Percentiles rank a stretch among this genome's conserved stretches.
Conservation (phyloP, 2,113 vertebrate genomes). For the Jaculus jaculus region DNA sequence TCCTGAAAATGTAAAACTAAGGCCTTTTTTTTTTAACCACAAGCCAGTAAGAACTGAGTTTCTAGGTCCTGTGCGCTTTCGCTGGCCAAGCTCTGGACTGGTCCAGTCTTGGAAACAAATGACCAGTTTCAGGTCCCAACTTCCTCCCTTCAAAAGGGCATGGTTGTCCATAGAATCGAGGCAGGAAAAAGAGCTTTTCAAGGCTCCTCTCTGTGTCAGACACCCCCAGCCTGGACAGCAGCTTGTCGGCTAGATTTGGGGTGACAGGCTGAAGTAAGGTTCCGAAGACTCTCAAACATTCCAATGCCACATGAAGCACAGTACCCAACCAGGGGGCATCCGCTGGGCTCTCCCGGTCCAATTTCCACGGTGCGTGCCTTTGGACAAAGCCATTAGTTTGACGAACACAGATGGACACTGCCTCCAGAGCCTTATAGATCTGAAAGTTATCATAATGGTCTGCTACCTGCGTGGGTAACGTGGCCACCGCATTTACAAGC, state of each 20-base stretch:
- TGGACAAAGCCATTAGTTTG: constrained; percentile 94
- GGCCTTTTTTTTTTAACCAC: constrained; percentile 39
- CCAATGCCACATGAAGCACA: constrained; percentile 91
- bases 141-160: constrained; percentile 91
- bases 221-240: constrained; percentile 91
- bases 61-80: constrained; percentile 74
- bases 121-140: constrained; percentile 89
- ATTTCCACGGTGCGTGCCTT: constrained; percentile 93
- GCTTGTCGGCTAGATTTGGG: constrained; percentile 86
- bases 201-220: constrained; percentile 85
- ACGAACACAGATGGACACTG: constrained; percentile 88
- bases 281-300: constrained; percentile 93
- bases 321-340: constrained; percentile 91
- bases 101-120: constrained; percentile 92
- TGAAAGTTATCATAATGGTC: constrained; percentile 87
- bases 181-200: constrained; percentile 85
- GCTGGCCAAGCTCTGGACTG: constrained; percentile 49
- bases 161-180: constrained; percentile 80
- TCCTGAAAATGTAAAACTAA: constrained; percentile 59
- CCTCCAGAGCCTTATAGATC: constrained; percentile 94
- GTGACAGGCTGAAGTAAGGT: constrained; percentile 93
- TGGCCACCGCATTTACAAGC: constrained; percentile 85
- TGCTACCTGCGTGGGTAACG: constrained; percentile 86
- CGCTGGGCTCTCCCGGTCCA: constrained; percentile 75
- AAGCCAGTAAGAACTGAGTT: neutral